phyloP scores from a whole-genome alignment of 2,797 vertebrate species.

The Tadarida brasiliensis region DNA sequence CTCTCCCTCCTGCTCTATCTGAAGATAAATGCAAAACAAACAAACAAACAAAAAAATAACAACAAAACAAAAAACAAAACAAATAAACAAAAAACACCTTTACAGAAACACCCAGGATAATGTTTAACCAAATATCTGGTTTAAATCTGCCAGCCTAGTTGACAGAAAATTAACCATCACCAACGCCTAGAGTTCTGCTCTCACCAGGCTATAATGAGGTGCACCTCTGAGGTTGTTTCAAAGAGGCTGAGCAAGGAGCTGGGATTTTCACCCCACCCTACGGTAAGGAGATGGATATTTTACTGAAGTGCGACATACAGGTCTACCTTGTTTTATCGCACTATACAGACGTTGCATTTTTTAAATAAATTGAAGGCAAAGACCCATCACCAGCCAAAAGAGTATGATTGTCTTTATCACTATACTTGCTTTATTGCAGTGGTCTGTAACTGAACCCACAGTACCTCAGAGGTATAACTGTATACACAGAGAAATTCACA shows the following conservation, averaged over 20 bases:
- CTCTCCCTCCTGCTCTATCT: too few relatives aligned
- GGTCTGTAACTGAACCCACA: neutral
- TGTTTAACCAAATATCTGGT: neutral
- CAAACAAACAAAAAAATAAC: too few relatives aligned
- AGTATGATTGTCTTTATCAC: neutral
- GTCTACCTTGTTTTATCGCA: neutral
- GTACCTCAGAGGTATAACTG: neutral
- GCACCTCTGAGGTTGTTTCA: neutral
- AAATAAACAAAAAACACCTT: neutral
- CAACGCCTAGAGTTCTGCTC: neutral
- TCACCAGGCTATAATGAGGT: neutral
- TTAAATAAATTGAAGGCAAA: neutral
- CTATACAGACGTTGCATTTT: neutral
- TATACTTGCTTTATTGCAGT: neutral
- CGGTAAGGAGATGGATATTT: neutral
- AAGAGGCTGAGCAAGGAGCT: neutral
- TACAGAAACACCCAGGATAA: neutral
- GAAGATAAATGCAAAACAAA: too few relatives aligned
- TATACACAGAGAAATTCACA: neutral
- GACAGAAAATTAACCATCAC: neutral
- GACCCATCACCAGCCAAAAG: neutral
- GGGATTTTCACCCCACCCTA: neutral
- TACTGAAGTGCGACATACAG: too few relatives aligned
- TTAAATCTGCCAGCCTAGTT: neutral
- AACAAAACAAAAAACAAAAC: neutral